Percentiles rank a stretch among this genome's conserved stretches.
Conservation (phyloP, 2,113 vertebrate species). For the Microcebus murinus region DNA sequence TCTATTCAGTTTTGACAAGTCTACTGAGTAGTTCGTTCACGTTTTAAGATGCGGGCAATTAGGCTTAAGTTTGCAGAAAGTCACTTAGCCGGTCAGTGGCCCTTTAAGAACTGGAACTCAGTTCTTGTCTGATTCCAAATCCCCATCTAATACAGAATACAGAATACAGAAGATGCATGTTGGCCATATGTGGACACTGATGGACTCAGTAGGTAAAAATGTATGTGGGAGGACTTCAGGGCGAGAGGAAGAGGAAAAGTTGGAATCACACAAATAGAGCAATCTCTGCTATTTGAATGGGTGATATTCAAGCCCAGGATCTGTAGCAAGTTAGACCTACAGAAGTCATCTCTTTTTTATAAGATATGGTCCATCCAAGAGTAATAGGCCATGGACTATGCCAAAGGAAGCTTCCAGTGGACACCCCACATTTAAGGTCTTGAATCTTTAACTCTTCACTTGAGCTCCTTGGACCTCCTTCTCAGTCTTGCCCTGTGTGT, state of each 20-base stretch:
- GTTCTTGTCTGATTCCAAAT: background rate
- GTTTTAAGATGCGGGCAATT: background rate
- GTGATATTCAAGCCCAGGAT: background rate
- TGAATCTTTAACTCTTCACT: background rate
- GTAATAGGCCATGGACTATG: too few relatives aligned
- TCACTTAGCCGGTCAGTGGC: background rate
- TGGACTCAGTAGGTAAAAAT: background rate
- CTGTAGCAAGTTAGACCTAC: background rate
- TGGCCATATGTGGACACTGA: background rate
- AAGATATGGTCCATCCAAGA: background rate
- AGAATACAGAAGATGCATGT: background rate
- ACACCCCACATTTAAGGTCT: background rate
- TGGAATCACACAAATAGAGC: background rate
- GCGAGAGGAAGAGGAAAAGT: background rate
- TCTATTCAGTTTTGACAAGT: background rate
- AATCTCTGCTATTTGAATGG: background rate
- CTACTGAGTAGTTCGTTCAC: background rate
- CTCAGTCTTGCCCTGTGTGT: background rate
- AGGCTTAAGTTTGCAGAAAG: background rate
- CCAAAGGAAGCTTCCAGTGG: background rate
- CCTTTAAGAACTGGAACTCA: background rate
- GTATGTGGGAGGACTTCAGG: background rate
- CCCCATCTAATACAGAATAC: too few relatives aligned
- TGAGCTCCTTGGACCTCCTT: background rate
- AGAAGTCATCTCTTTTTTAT: background rate